phyloP scores from a whole-genome alignment of 1,140 invertebrate species.

The Drosophila orena region DNA sequence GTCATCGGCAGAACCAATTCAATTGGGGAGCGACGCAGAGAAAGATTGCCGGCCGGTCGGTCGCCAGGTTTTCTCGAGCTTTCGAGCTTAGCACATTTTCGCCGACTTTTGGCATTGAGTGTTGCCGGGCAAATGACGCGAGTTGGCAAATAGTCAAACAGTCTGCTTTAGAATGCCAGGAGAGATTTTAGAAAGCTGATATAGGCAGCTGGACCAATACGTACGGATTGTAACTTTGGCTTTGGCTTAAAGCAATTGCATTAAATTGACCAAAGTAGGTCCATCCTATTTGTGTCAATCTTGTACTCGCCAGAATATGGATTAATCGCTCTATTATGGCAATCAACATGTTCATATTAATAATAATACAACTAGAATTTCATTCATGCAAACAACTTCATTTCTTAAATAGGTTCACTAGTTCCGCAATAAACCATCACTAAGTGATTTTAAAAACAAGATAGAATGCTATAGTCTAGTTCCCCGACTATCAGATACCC shows the following conservation, averaged over 20 bases:
- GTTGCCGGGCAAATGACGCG: conserved; percentile 61
- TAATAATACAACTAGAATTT: too few species aligned
- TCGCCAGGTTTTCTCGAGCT: conserved; percentile 24
- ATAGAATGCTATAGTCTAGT: too few species aligned
- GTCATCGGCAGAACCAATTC: conserved; percentile 54
- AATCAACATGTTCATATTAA: too few species aligned
- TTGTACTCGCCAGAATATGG: neutral
- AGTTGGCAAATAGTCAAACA: conserved; percentile 28
- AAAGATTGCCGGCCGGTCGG: conserved; percentile 49
- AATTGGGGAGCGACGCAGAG: conserved; percentile 40
- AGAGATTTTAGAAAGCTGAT: conserved; percentile 42
- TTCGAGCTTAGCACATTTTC: conserved; percentile 12
- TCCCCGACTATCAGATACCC: too few species aligned
- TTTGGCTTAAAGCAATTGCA: neutral
- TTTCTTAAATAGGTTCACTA: neutral
- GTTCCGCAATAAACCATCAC: neutral
- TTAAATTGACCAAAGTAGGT: neutral
- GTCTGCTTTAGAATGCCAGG: conserved; percentile 14
- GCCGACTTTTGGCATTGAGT: conserved; percentile 54
- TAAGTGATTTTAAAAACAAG: neutral
- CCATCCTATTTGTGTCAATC: neutral
- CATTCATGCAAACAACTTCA: too few species aligned
- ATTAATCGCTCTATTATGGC: too few species aligned
- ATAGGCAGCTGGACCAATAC: conserved; percentile 24
- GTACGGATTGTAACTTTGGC: neutral